Base-by-base conservation (phyloP, 2,888 invertebrate species). In the Sisyra terminalis region DNA sequence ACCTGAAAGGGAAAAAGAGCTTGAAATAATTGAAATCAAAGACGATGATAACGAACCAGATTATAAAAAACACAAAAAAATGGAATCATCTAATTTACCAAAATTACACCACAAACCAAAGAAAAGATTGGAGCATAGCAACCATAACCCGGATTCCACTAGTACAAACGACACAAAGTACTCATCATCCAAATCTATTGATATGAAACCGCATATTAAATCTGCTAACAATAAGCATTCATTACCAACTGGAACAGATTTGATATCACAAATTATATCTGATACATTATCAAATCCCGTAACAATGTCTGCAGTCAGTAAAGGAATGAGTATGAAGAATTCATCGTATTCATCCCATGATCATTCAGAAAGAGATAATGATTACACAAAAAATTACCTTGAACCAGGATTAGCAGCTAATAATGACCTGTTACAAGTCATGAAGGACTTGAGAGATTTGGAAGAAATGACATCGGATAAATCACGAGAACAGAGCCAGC, bases 381-480 rank as follows among this genome's bases (percentile, higher is more conserved):
- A 32, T 8, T 11, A 31, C 11, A 42, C 34, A 17, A 13, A 13
- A 10, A 34, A 16, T 11, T 36, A 14, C 10, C 10, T 24, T 4
- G 35, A 34, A 17, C 14, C 16, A 13, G n/a, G 11, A 30, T 8
- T 15, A 29, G n/a, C 30, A 10, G 15, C 16, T 30, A 55, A 54
- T 14, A 59, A 59, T 29, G 66, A 67, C 47, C 64, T 65, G 35
- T 62, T 60, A 45, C 63, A 63, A 51, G 63, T 66, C 14, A 65
- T 65, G 61, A 65, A 64, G 45, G 60, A 62, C 44, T 52, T 67
- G 34, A 65, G 65, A 49, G 64, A 61, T 38, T 52, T 67, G 35
- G 65, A 66, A 48, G 65, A 63, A 46, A 49, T 62, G 50, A 57
- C 60, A 1, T 42, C 60, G 1, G 52, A 54, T 3, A 57, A 57